These are phyloP conservation scores for Protobothrops mucrosquamatus DNA, from an alignment of 2,113 vertebrate genomes.

Conservation along the genomic window DNA sequence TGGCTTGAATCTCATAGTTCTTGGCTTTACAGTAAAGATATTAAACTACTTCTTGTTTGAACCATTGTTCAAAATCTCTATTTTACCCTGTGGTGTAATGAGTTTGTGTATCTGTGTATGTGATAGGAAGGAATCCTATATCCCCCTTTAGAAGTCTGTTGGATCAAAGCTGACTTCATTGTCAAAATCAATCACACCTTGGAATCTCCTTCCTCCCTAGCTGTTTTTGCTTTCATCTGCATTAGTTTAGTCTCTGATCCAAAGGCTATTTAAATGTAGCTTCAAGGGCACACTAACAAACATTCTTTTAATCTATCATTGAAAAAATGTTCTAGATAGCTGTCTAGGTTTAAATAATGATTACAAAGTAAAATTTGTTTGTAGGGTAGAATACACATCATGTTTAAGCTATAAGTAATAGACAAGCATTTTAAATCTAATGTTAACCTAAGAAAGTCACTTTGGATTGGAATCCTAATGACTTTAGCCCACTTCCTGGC, in stretches of 20 bases:
- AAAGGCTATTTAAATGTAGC: not conserved
- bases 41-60: not conserved
- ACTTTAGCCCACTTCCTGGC: not conserved
- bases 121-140: not conserved
- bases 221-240: not conserved
- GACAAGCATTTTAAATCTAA: not conserved
- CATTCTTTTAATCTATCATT: not conserved
- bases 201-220: not conserved
- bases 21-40: not conserved
- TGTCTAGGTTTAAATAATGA: not conserved
- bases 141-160: not conserved
- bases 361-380: not conserved
- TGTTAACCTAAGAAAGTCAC: not conserved
- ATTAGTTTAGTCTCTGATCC: not conserved
- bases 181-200: not conserved
- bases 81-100: not conserved
- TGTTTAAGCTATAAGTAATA: not conserved
- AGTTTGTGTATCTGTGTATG: not conserved
- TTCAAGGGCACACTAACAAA: not conserved
- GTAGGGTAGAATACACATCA: not conserved
- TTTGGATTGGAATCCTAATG: not conserved
- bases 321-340: not conserved
- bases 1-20: not conserved
- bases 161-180: not conserved
- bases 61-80: not conserved